These are phyloP conservation scores for Syngnathus rostellatus DNA, from an alignment of 2,797 vertebrate species.

Conservation along the genomic window DNA sequence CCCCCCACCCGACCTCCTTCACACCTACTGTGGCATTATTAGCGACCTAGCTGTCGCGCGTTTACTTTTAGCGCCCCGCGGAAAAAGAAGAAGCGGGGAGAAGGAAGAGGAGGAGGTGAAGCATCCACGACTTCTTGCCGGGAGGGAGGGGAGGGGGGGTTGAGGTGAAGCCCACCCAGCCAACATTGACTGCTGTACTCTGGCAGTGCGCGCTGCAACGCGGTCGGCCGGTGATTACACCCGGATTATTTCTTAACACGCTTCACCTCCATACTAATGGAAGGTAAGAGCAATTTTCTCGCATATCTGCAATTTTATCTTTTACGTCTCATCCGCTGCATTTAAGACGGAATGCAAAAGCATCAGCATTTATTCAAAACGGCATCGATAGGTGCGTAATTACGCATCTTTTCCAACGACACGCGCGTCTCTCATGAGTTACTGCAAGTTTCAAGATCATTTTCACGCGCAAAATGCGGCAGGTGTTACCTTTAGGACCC, in stretches of 20 bases:
- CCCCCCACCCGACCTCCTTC: background rate
- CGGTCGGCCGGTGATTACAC: background rate
- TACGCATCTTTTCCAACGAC: background rate
- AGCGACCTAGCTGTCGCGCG: background rate
- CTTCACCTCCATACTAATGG: background rate
- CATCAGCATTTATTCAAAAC: background rate
- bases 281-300: background rate
- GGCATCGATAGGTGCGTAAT: background rate
- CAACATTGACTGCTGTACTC: conserved; percentile 1
- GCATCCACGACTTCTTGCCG: conserved; percentile 1
- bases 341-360: background rate
- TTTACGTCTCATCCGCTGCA: background rate
- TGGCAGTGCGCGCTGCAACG: background rate
- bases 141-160: background rate
- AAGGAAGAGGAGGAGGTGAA: background rate
- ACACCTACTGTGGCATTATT: background rate
- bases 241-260: background rate
- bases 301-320: background rate
- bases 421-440: background rate
- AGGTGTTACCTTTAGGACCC: background rate
- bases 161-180: background rate
- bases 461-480: background rate
- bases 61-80: background rate
- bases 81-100: background rate
- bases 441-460: background rate